Evolutionary conservation across 2,797 vertebrate species (phyloP), one percentile per base, ranked within the genome.

Genomic region (Onychomys arenicola): DNA sequence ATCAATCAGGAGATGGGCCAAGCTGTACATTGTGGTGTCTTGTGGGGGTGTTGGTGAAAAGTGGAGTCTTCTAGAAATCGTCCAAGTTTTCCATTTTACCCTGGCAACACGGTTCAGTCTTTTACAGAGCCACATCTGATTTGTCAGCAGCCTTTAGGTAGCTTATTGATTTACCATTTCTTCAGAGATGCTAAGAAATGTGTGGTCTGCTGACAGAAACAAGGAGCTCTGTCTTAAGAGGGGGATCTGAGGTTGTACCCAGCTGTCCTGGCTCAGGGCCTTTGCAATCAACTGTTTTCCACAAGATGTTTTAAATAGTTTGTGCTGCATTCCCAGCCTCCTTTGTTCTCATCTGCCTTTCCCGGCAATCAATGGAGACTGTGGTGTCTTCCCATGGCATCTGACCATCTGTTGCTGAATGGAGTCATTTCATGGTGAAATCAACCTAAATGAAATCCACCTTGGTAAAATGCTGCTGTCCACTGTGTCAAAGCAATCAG

Each of bases 81-180:
- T 97, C 97, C 90, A 90, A 86, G 81, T 96, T 96, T 97, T 98
- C 92, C 83, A 71, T 96, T 98, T 97, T 89, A 98, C 93, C 11
- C 89, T 94, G 97, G 96, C 89, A 98, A 91, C 97, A 95, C 95
- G 10, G 73, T 82, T 63, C 89, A 49, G 87, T 84, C 97, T 98
- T 98, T 98, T 98, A 98, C 96, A 98, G 98, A 98, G 92, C 71
- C 89, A 94, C 91, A 90, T 95, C 97, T 98, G 96, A 97, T 97
- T 97, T 85, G 85, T 97, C 0, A 46, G 96, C 97, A 98, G 96
- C 97, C 96, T 98, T 98, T 97, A 96, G 96, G 96, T 97, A 96
- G 98, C 97, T 98, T 98, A 98, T 98, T 98, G 98, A 98, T 98
- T 98, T 98, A 98, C 94, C 97, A 98, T 98, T 98, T 98, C 97